Conservation (phyloP, 2,888 invertebrate genomes). For the Xanthorhoe spadicearia region DNA sequence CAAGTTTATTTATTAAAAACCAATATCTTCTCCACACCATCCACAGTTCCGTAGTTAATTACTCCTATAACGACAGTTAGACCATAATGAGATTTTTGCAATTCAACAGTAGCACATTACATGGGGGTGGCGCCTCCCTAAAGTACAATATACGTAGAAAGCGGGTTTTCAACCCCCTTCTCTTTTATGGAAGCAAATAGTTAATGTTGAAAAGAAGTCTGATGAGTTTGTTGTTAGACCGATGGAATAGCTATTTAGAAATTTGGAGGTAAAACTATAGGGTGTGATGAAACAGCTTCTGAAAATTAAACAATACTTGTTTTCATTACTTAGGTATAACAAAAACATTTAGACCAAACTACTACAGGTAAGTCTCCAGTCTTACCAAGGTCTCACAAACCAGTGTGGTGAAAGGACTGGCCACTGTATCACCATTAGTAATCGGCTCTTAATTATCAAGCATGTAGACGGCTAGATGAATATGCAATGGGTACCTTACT, state of each 20-base stretch:
- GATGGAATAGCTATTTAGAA: background rate
- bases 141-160: slow-evolving; percentile 39
- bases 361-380: no score
- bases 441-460: slow-evolving; percentile 53
- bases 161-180: slow-evolving; percentile 1
- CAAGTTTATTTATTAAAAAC: background rate
- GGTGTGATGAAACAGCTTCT: no score
- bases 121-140: slow-evolving; percentile 66
- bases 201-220: background rate
- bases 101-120: slow-evolving; percentile 83
- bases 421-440: slow-evolving; percentile 53
- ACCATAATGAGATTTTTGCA: slow-evolving; percentile 84
- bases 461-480: slow-evolving; percentile 53
- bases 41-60: slow-evolving; percentile 71
- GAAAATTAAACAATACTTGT: no score
- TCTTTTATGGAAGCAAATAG: background rate
- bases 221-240: background rate
- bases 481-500: slow-evolving; percentile 50
- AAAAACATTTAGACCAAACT: no score
- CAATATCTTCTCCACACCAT: slow-evolving; percentile 50
- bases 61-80: slow-evolving; percentile 84
- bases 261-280: background rate
- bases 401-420: slow-evolving; percentile 7
- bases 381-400: background rate
- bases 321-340: no score